Evolutionary conservation across 2,888 invertebrate species (phyloP).

Genomic region (Rhagium mordax): DNA sequence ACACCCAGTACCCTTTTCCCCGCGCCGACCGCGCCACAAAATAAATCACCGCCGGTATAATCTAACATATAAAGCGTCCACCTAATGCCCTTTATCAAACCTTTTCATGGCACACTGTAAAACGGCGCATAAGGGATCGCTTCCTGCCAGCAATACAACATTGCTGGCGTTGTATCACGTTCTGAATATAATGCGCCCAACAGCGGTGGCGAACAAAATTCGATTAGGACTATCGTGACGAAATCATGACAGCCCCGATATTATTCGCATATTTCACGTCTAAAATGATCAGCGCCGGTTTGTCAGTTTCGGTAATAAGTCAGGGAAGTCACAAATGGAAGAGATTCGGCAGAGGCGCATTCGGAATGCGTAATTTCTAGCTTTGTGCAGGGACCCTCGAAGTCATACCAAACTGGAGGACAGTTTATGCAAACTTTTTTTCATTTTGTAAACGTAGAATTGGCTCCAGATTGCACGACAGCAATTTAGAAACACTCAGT

Average conservation of each 20-base stretch:
- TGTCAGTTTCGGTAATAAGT: not conserved
- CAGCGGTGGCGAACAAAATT: not conserved
- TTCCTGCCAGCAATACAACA: not conserved
- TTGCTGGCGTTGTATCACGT: not conserved
- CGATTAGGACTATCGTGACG: not conserved
- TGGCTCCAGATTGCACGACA: too few relatives aligned
- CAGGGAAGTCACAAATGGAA: not conserved
- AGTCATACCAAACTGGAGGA: too few relatives aligned
- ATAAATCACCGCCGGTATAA: not conserved
- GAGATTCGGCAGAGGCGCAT: not conserved
- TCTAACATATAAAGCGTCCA: not conserved
- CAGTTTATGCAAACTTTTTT: too few relatives aligned
- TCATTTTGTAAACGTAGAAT: too few relatives aligned
- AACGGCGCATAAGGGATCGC: not conserved
- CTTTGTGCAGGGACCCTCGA: too few relatives aligned
- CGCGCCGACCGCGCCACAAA: not conserved
- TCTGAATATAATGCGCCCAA: too few relatives aligned
- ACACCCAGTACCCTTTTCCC: not conserved
- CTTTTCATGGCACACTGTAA: slow-evolving; percentile 1
- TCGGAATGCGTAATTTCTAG: not conserved
- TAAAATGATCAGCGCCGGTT: not conserved
- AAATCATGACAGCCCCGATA: not conserved
- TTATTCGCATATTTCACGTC: not conserved
- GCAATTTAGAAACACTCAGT: too few relatives aligned
- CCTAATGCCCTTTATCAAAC: slow-evolving; percentile 9